Conservation (phyloP, 2,888 invertebrate species). For the Mesorhabditis spiculigera region DNA sequence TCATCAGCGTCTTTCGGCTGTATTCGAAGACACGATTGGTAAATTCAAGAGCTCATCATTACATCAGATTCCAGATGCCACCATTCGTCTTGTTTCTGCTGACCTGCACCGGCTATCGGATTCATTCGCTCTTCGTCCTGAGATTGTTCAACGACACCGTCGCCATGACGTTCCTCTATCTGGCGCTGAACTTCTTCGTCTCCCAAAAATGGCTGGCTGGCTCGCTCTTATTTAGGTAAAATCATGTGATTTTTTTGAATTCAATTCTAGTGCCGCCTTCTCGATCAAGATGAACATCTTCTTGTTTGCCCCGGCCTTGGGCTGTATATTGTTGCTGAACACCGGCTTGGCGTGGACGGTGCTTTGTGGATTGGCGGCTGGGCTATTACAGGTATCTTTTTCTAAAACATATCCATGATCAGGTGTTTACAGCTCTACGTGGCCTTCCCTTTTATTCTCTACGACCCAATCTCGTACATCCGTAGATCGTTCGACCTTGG, state of each 20-base stretch:
- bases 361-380: slow-evolving; percentile 64
- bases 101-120: slow-evolving; percentile 88
- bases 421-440: slow-evolving; percentile 67
- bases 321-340: slow-evolving; percentile 79
- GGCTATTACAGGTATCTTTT: slow-evolving; percentile 66
- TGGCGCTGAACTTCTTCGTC: slow-evolving; percentile 71
- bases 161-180: slow-evolving; percentile 59
- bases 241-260: background rate
- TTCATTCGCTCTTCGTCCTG: slow-evolving; percentile 93
- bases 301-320: slow-evolving; percentile 85
- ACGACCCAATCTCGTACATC: slow-evolving; percentile 78
- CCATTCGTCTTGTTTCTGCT: slow-evolving; percentile 84
- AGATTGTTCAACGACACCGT: slow-evolving; percentile 92
- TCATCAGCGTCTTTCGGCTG: slow-evolving; percentile 77
- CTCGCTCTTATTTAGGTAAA: slow-evolving; percentile 73
- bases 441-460: slow-evolving; percentile 80
- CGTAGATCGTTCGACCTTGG: slow-evolving; percentile 87
- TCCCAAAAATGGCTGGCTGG: slow-evolving; percentile 67
- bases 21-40: slow-evolving; percentile 67
- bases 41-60: background rate
- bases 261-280: slow-evolving; percentile 76
- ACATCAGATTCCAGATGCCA: slow-evolving; percentile 68
- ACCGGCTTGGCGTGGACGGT: slow-evolving; percentile 73
- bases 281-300: slow-evolving; percentile 98
- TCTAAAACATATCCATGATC: background rate